phyloP scores from a whole-genome alignment of 2,888 invertebrate genomes.

The Dione vanillae region DNA sequence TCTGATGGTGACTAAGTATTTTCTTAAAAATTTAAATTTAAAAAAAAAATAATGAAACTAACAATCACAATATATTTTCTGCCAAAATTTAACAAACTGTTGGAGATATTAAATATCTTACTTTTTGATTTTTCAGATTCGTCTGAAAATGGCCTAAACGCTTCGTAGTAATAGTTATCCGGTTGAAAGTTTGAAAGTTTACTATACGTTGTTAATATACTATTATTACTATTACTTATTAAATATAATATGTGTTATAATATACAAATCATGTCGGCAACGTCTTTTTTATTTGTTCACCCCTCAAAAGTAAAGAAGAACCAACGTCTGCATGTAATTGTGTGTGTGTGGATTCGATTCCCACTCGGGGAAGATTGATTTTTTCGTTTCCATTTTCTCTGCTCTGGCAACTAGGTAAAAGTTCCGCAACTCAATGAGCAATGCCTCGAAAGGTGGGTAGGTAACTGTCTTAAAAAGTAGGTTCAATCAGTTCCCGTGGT shows the following conservation, averaged over 20 bases:
- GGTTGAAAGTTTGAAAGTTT: conserved; percentile 30
- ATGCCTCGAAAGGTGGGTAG: no score
- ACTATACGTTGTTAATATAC: conserved; percentile 58
- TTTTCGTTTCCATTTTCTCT: no score
- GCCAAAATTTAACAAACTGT: conserved; percentile 62
- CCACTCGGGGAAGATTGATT: no score
- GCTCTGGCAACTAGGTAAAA: no score
- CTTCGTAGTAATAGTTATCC: conserved; percentile 40
- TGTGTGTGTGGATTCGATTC: no score
- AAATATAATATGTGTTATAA: conserved; percentile 70
- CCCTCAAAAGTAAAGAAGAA: not conserved
- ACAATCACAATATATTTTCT: conserved; percentile 62
- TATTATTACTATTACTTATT: conserved; percentile 62
- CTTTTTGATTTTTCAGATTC: conserved; percentile 22
- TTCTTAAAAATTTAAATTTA: conserved; percentile 63
- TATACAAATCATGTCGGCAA: conserved; percentile 80
- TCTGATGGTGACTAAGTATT: conserved; percentile 68
- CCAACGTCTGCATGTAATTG: no score
- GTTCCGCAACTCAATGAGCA: no score
- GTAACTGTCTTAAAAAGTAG: no score
- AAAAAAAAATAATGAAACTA: conserved; percentile 46
- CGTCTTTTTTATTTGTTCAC: conserved; percentile 52
- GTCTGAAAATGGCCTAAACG: conserved; percentile 63
- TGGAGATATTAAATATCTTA: conserved; percentile 77
- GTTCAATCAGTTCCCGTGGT: no score